Conservation (phyloP, 37 sponge, comb jelly and placozoan species). For the Amphimedon queenslandica region DNA sequence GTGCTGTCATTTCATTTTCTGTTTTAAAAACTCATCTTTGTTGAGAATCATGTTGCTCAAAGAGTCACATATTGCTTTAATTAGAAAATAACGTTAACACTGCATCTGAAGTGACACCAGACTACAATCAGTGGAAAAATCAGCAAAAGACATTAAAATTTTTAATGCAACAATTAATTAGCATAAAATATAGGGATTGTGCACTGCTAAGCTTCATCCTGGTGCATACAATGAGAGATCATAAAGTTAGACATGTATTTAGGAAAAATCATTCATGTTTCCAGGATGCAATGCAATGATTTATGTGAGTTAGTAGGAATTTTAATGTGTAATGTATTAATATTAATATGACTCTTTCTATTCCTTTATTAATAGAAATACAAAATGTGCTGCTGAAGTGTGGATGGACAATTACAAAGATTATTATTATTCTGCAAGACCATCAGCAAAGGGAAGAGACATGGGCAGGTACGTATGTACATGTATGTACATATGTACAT, state of each 20-base stretch:
- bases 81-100: no score
- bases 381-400: conserved; percentile 85
- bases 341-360: conserved; percentile 2
- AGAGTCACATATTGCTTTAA: conserved; percentile 95
- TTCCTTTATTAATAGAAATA: conserved; percentile 51
- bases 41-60: no score
- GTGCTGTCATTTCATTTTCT: no score
- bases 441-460: conserved; percentile 53
- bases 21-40: no score
- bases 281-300: conserved; percentile 91
- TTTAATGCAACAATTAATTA: no score
- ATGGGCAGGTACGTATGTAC: conserved; percentile 28
- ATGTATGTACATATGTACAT: no score
- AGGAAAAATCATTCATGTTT: conserved; percentile 96
- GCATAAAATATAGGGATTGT: no score
- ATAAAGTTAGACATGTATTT: conserved; percentile 96
- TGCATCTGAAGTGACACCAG: no score
- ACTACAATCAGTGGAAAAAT: no score
- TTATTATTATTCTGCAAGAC: conserved; percentile 80
- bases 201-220: conserved; percentile 26
- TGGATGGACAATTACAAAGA: conserved; percentile 98
- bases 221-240: conserved; percentile 92
- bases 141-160: no score
- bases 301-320: conserved; percentile 41
- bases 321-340: background rate